Base-by-base conservation (phyloP, 2,113 vertebrate genomes). In the Macaca fascicularis region DNA sequence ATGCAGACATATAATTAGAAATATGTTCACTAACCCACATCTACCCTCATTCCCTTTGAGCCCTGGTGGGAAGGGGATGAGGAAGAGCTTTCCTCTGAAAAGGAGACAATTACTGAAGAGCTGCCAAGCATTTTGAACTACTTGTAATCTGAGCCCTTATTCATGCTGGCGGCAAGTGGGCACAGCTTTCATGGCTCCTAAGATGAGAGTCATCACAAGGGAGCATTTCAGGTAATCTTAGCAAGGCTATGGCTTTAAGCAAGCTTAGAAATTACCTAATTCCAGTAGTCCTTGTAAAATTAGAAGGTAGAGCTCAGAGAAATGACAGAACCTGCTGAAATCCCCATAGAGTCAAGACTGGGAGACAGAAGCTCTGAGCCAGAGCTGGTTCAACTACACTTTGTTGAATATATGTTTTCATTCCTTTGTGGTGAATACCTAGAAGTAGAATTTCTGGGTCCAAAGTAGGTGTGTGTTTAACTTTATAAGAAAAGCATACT, bases 401-500 rank as follows among this genome's bases (percentile, higher is more conserved):
- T 93, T 19, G 72, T 35, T 81, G 74, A 96, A 59, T 38, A 35
- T 25, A 55, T 30, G 78, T 75, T 96, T 96, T 93, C 45, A 84
- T 76, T 87, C 35, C 59, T 93, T 84, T 23, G 4, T 17, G 4
- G 69, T 50, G 84, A 91, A 76, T 85, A 84, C 30, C 22, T 64
- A 80, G 55, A 84, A 88, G 22, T 9, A 50, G 40, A 92, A 81
- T 48, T 94, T 38, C 17, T 95, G 45, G 38, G 35, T 72, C 55
- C 76, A 89, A 80, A 80, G 9, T 52, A 67, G 40, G 11, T 74
- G 6, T 57, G 13, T 55, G 12, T 55, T 81, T 75, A 90, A 79
- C 9, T 88, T 88, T 27, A 10, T 83, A 40, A 82, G 57, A 93
- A 74, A 79, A 91, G 13, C 1, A 75, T 57, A 57, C 19, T 80